phyloP scores from a whole-genome alignment of 2,888 invertebrate genomes.

The Sicus ferrugineus region DNA sequence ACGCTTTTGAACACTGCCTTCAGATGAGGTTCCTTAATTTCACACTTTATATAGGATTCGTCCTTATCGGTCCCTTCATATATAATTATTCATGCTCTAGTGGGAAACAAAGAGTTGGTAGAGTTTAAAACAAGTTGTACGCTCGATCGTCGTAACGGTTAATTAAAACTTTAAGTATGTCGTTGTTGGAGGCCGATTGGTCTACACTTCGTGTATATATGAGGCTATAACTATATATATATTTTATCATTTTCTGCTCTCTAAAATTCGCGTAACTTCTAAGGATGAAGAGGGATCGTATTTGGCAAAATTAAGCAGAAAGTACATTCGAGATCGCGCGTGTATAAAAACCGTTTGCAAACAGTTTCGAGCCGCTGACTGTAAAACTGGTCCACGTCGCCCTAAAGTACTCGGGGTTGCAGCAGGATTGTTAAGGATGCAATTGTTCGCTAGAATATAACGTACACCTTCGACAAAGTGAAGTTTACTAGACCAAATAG shows the following conservation, averaged over 20 bases:
- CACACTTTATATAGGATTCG: background rate
- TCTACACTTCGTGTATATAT: background rate
- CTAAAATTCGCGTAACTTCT: background rate
- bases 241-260: background rate
- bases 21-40: background rate
- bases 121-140: background rate
- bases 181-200: constrained; percentile 11
- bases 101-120: background rate
- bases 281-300: constrained; percentile 5
- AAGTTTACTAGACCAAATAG: too few species aligned
- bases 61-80: background rate
- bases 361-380: constrained; percentile 5
- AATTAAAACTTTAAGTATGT: background rate
- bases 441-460: too few species aligned
- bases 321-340: constrained; percentile 4
- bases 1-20: too few species aligned
- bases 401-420: too few species aligned
- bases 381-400: too few species aligned
- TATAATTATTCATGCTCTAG: background rate
- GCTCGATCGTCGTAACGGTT: constrained; percentile 1
- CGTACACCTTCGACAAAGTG: too few species aligned
- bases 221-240: background rate
- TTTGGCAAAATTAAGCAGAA: constrained; percentile 5
- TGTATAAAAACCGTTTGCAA: constrained; percentile 23
- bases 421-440: too few species aligned